These are phyloP conservation scores for Triops longicaudatus DNA, from an alignment of 1,140 invertebrate species.

Conservation along the genomic window DNA sequence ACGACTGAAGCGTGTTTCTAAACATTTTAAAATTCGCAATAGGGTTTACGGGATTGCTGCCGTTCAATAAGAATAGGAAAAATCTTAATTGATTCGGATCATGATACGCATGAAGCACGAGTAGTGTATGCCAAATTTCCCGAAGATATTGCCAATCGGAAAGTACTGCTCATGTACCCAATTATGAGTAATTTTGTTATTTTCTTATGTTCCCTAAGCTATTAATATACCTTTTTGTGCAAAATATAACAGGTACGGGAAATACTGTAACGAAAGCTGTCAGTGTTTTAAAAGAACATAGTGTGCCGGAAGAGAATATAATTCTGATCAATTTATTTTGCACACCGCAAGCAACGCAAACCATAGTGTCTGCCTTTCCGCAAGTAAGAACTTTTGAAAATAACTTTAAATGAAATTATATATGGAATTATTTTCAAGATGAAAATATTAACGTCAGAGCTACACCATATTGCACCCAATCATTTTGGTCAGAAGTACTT, in stretches of 20 bases:
- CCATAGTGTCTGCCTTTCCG: conserved; percentile 78
- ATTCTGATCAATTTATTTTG: conserved; percentile 94
- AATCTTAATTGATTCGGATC: conserved; percentile 94
- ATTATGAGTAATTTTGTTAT: conserved; percentile 74
- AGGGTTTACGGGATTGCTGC: conserved; percentile 92
- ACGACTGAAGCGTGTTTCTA: neutral
- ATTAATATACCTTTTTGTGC: neutral
- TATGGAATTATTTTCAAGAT: conserved; percentile 44
- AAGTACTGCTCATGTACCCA: conserved; percentile 95
- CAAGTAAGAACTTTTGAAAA: conserved; percentile 44
- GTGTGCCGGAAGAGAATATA: conserved; percentile 85
- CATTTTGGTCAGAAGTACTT: conserved; percentile 99
- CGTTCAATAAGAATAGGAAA: conserved; percentile 95
- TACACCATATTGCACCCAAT: conserved; percentile 90
- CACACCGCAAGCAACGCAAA: conserved; percentile 80
- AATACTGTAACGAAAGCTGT: conserved; percentile 92
- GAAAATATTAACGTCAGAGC: conserved; percentile 90
- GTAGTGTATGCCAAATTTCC: conserved; percentile 98
- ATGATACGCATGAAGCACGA: conserved; percentile 88
- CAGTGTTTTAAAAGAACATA: conserved; percentile 84
- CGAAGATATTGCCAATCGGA: conserved; percentile 79
- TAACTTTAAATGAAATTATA: neutral
- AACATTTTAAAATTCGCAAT: conserved; percentile 33
- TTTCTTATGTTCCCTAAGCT: neutral
- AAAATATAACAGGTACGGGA: conserved; percentile 56